Evolutionary conservation across 2,888 invertebrate species (phyloP), one percentile per base, ranked within the genome.

Genomic region (Drosophila buzzatii): DNA sequence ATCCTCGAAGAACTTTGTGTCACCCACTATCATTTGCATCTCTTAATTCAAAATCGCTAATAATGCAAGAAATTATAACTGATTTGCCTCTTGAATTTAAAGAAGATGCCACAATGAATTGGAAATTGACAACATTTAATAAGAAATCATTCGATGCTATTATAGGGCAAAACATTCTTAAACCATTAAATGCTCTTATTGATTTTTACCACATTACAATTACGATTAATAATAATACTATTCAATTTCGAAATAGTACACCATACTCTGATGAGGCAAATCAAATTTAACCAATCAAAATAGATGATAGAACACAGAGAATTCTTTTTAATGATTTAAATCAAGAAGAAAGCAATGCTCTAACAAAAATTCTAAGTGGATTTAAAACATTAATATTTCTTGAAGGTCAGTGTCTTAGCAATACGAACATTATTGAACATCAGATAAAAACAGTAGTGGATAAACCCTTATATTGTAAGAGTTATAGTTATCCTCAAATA

Each of bases 101-200:
- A 42, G 42, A 42, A 42, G 42, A 42, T 18, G 42, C 42, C 10
- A 42, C 42, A 42, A 42, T 39, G 39, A 39, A 16, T 39, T 39
- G 16, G 16, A 39, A 39, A 39, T 39, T 39, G 39, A 16, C 39
- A 39, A 39, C 6, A 16, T 37, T 14, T 37, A 37, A 37, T n/a
- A 41, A 37, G 16, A 37, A 37, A 37, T 37, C 37, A 16, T 37
- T 39, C 16, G 16, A 39, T 39, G 39, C 39, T 42, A 42, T 42
- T 42, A 42, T 42, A 42, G 42, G 42, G 18, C n/a, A 42, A 42
- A 42, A 42, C 9, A 42, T 42, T 42, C 42, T 42, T 18, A 42
- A 42, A 0, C 42, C 42, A 42, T 10, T 42, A 18, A 42, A 42
- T 42, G 42, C 18, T 42, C 1, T 42, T 18, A 18, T 42, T 42